Base-by-base conservation (phyloP, 2,797 vertebrate species). In the Hippocampus kuda region DNA sequence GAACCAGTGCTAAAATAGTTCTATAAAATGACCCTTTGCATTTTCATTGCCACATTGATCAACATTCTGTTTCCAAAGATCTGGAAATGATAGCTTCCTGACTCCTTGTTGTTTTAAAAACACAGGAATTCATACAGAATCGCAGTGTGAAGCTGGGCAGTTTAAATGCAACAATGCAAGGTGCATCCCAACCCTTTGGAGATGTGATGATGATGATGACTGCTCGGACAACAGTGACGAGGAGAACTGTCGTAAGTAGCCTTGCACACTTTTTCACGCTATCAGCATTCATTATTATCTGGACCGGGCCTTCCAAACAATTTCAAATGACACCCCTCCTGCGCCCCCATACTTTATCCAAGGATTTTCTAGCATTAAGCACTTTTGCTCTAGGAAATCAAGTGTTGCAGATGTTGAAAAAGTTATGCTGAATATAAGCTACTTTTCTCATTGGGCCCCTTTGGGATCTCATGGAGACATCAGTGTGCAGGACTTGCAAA, bases 151-250 rank as follows among this genome's bases (percentile, higher is more conserved):
- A 79, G 87, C 91, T 24, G 88, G 93, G 60, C 95, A 98, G 88
- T 99, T 98, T 88, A 92, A 93, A 85, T 99, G 97, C 90, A 90
- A 86, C 76, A 99, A 97, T 72, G 91, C 91, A 77, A 92, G 94
- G 68, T 99, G 97, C 90, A 94, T 99, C 87, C 94, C 96, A 22
- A 93, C 90, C 49, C 84, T 96, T 81, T 99, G 97, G 97, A 93
- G 93, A 76, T 99, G 97, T 68, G 97, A 99, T 71, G 97, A 97
- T 69, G 95, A 98, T 66, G 93, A 99, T 53, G 97, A 99, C 71
- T 99, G 97, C 84, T 89, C 93, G 1, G 96, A 99, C 85, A 96
- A 93, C 90, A 99, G 95, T 69, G 97, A 98, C 68, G 96, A 99
- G 74, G 94, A 95, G 65, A 94, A 93, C 80, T 99, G 97, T 85